Evolutionary conservation across 2,888 invertebrate genomes (phyloP), one percentile per base, ranked within the genome.

Genomic region (Drosophila limbata): DNA sequence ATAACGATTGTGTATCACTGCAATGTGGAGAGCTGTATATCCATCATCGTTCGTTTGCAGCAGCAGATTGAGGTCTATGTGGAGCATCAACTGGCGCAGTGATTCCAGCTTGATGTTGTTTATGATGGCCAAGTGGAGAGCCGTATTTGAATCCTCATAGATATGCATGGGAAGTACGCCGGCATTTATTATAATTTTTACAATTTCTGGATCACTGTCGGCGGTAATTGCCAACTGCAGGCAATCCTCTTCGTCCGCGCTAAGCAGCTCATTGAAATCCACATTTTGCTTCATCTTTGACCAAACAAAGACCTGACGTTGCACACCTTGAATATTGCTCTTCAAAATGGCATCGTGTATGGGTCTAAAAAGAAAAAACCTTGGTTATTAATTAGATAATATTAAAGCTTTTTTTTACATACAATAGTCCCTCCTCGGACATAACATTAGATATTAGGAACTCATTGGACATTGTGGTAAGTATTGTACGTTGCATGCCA

Each of bases 21-120:
- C 92, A 21, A 91, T 56, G 40, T 92, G 92, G 1, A 92, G 33
- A 0, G 88, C 85, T 1, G 92, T 90, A 25, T 91, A 84, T 2
- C 92, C 92, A 60, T 91, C 90, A 63, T 92, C 88, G 37, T 92
- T 92, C 10, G 68, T 72, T 28, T 77, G 63, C 9, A 86, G 63
- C 1, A 92, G 55, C 33, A 89, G 53, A 48, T 88, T 74, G 9
- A 90, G 74, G 42, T 91, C 90, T 3, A 92, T 76, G 3, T 63
- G 52, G 3, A 76, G 61, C 75, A 91, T 75, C 6, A 92, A 67
- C 4, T 77, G 65, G 9, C 74, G 70, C 25, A 92, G 57, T 1
- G 89, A 83, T 40, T 85, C 65, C 1, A 83, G 15, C 11, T 80
- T 72, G 8, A 81, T 66, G 31, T 91, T 84, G 68, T 92, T 85